Percentiles rank a stretch among this genome's conserved stretches.
phyloP scores from a whole-genome alignment of 2,113 vertebrate genomes.

The rat (Rattus norvegicus) region DNA sequence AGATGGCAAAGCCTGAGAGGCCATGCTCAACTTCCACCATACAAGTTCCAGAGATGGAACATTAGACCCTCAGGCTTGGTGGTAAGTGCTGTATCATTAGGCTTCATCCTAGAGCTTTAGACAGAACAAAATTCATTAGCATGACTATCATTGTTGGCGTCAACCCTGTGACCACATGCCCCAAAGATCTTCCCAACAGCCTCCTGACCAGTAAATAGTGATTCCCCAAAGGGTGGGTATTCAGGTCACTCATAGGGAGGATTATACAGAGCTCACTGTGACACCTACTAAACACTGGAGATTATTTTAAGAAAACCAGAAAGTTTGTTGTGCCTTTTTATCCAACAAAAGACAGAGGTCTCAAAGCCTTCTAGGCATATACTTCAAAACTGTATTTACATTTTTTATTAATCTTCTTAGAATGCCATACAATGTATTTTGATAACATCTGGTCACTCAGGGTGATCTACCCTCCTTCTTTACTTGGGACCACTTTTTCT shows the following conservation, averaged over 20 bases:
- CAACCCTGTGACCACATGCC: neutral
- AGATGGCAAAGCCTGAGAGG: neutral
- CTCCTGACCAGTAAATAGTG: neutral
- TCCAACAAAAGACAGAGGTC: neutral
- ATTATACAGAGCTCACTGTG: neutral
- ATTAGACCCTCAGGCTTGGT: neutral
- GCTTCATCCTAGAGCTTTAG: neutral
- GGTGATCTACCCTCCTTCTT: neutral
- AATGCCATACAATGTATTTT: neutral
- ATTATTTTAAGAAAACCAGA: neutral
- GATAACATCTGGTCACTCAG: neutral
- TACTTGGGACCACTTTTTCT: neutral
- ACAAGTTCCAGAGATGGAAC: too few species aligned
- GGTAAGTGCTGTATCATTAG: too few species aligned
- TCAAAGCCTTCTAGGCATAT: neutral
- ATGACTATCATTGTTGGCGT: neutral
- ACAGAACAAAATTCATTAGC: neutral
- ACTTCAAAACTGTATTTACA: neutral
- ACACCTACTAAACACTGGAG: neutral
- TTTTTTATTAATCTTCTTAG: neutral
- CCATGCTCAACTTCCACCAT: neutral
- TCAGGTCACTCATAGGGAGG: neutral
- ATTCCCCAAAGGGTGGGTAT: neutral
- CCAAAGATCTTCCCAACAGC: neutral
- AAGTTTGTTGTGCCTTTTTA: neutral